A percentile compares a stretch with the other conserved stretches of the same genome.
Conservation (phyloP, 2,888 invertebrate species). For the Microctonus brassicae region DNA sequence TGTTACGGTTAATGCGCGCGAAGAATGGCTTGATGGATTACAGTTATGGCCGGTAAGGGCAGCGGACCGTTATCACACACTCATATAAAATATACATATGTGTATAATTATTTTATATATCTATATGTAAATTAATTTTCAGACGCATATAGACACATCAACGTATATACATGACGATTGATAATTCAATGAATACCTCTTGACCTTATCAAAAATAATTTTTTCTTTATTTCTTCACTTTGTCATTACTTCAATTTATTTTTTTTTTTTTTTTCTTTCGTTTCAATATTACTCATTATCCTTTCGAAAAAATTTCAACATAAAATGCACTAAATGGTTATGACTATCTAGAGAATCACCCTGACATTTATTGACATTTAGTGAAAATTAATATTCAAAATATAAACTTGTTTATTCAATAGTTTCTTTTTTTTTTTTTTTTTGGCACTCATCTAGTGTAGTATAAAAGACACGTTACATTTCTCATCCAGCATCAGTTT, state of each 20-base stretch:
- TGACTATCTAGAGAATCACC: background rate
- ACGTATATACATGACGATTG: background rate
- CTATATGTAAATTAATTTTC: too few species aligned
- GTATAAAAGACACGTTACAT: slow-evolving; percentile 37
- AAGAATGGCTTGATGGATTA: slow-evolving; percentile 57
- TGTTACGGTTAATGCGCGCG: slow-evolving; percentile 57
- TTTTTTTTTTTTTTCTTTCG: background rate
- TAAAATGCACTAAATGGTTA: background rate
- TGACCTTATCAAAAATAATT: slow-evolving; percentile 1
- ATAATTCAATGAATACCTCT: background rate
- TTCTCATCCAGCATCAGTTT: slow-evolving; percentile 36
- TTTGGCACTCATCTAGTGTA: background rate
- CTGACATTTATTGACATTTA: slow-evolving; percentile 34
- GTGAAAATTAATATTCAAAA: slow-evolving; percentile 22
- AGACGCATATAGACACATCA: background rate
- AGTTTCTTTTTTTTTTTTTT: background rate
- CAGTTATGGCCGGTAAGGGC: slow-evolving; percentile 51
- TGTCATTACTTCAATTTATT: too few species aligned
- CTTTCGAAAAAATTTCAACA: background rate
- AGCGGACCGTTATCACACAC: slow-evolving; percentile 29
- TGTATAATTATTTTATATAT: background rate
- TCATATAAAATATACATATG: background rate
- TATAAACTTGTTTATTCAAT: background rate
- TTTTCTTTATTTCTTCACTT: background rate
- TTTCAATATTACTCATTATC: background rate